phyloP scores from a whole-genome alignment of 2,888 invertebrate genomes.

The Melipona bicolor region DNA sequence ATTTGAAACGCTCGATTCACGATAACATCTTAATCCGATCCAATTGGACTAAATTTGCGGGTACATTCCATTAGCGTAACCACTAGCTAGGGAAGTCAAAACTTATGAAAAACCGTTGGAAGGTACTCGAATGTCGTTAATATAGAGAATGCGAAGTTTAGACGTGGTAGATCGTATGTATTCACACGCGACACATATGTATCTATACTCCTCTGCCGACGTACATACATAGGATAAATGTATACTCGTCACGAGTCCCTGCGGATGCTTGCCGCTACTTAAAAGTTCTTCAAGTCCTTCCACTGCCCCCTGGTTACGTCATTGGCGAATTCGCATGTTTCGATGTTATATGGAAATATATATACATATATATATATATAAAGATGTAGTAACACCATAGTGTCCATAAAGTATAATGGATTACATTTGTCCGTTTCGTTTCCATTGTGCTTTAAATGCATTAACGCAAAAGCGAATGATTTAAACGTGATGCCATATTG shows the following conservation, averaged over 20 bases:
- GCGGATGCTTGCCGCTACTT: slow-evolving; percentile 23
- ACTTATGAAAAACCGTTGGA: slow-evolving; percentile 20
- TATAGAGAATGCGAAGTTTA: slow-evolving; percentile 34
- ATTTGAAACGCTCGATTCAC: slow-evolving; percentile 35
- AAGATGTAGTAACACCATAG: not conserved
- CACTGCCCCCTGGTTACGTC: slow-evolving; percentile 33
- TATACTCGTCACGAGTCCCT: slow-evolving; percentile 9
- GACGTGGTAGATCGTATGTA: slow-evolving; percentile 34
- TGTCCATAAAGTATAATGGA: not conserved
- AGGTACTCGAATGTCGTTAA: slow-evolving; percentile 25
- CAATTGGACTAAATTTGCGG: slow-evolving; percentile 52
- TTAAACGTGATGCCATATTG: not conserved
- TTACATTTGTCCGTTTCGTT: not conserved
- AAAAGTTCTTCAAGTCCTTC: slow-evolving; percentile 21
- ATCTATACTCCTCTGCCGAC: slow-evolving; percentile 39
- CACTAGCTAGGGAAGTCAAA: slow-evolving; percentile 39
- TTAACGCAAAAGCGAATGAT: not conserved
- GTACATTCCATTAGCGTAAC: slow-evolving; percentile 70
- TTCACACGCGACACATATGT: slow-evolving; percentile 42
- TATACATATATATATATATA: not conserved
- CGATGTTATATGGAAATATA: slow-evolving; percentile 21
- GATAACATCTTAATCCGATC: slow-evolving; percentile 66
- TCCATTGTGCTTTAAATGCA: not conserved
- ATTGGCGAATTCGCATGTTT: slow-evolving; percentile 24
- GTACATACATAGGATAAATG: slow-evolving; percentile 22